A percentile compares a stretch with the other conserved stretches of the same genome.
These are phyloP conservation scores for Eugnorisma glareosa DNA, from an alignment of 2,888 invertebrate species.

Conservation along the genomic window DNA sequence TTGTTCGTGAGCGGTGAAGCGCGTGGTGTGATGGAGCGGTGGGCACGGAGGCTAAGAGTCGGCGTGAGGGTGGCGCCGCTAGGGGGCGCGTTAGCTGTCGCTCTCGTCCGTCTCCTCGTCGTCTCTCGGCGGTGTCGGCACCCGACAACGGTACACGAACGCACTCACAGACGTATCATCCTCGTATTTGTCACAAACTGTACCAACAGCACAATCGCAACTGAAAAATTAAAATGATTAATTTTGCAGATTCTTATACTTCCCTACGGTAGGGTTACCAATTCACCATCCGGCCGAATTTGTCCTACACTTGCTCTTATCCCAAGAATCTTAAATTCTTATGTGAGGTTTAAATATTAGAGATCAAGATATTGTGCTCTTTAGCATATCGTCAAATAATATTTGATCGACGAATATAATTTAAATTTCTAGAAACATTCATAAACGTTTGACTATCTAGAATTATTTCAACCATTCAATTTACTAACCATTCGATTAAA, in stretches of 20 bases:
- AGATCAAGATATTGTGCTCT: neutral
- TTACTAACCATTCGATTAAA: too few species aligned
- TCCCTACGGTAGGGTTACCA: neutral
- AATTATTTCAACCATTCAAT: too few species aligned
- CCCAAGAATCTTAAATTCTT: too few species aligned
- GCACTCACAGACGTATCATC: conserved; percentile 62
- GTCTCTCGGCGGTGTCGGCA: neutral
- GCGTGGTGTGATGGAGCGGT: conserved; percentile 44
- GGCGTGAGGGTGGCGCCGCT: conserved; percentile 26
- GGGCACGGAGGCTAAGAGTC: conserved; percentile 49
- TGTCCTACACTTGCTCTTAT: neutral
- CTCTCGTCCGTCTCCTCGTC: conserved; percentile 41
- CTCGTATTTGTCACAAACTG: conserved; percentile 64
- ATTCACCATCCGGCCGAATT: neutral
- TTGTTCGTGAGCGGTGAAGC: conserved; percentile 13
- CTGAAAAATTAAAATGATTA: conserved; percentile 67
- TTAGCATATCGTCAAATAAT: neutral
- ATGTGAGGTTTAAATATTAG: neutral
- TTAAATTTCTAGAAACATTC: neutral
- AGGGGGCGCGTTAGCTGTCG: conserved; percentile 64
- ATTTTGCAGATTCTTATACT: neutral
- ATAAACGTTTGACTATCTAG: too few species aligned
- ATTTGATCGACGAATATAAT: neutral
- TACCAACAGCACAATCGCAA: conserved; percentile 70
- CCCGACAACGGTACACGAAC: conserved; percentile 70